Conservation (phyloP, 2,797 vertebrate genomes). For the Salarias fasciatus region DNA sequence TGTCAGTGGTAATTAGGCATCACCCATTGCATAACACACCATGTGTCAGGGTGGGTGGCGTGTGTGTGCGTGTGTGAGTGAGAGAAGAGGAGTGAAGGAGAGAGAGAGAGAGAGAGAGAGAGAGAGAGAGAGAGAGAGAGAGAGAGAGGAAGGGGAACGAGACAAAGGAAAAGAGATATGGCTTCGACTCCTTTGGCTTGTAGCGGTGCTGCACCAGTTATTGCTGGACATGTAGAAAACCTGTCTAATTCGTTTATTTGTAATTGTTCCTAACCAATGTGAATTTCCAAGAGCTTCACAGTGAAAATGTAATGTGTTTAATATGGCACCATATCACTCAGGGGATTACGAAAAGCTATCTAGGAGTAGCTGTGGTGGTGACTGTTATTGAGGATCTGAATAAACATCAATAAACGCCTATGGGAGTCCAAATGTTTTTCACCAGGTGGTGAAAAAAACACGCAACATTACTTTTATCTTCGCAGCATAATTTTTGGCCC, state of each 20-base stretch:
- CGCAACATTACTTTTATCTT: constrained; percentile 45
- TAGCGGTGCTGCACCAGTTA: background rate
- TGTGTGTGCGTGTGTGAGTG: constrained; percentile 51
- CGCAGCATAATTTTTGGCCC: constrained; percentile 35
- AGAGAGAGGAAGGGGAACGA: background rate
- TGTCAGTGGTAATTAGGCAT: constrained; percentile 88
- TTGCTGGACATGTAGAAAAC: constrained; percentile 1
- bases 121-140: constrained; percentile 42
- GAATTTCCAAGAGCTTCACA: too few relatives aligned
- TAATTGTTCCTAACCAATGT: too few relatives aligned
- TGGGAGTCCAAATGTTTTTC: constrained; percentile 48
- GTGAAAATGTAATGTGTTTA: background rate
- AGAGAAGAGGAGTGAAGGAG: constrained; percentile 17
- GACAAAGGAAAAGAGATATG: constrained; percentile 41
- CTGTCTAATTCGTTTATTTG: background rate
- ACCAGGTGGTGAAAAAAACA: constrained; percentile 55
- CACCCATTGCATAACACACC: constrained; percentile 86
- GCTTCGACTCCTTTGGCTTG: constrained; percentile 22
- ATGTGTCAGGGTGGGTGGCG: constrained; percentile 83
- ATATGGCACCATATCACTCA: background rate
- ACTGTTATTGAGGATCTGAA: constrained; percentile 25
- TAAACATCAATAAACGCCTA: constrained; percentile 36
- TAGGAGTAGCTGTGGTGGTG: constrained; percentile 6
- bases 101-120: constrained; percentile 1
- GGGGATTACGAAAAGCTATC: constrained; percentile 9